A percentile compares a stretch with the other conserved stretches of the same genome.
These are phyloP conservation scores for Microtus montanus DNA, from an alignment of 2,113 vertebrate genomes.

Conservation along the genomic window DNA sequence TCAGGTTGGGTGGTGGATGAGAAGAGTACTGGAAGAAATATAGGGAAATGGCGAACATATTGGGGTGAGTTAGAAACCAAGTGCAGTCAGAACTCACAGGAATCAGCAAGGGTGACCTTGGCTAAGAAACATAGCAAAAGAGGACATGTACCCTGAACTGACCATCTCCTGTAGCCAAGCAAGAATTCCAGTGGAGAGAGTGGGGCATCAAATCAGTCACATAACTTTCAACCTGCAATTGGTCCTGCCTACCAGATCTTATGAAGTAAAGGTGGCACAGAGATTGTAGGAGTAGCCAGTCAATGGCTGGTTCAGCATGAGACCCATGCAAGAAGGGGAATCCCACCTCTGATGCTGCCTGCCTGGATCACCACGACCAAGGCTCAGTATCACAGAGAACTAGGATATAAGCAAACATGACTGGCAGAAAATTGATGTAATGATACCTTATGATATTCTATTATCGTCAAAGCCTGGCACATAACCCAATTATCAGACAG, in stretches of 20 bases:
- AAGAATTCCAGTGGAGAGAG: background rate
- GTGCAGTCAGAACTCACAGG: background rate
- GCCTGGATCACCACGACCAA: background rate
- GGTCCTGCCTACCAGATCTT: background rate
- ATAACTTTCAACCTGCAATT: background rate
- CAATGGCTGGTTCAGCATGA: background rate
- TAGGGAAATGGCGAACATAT: background rate
- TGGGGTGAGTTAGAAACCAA: background rate
- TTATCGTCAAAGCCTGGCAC: background rate
- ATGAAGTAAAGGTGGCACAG: background rate
- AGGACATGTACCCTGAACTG: background rate
- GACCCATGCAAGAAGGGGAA: accelerated
- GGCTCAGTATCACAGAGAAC: background rate
- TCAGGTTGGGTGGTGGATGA: background rate
- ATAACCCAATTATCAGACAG: background rate
- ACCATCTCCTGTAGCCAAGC: background rate
- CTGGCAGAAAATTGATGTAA: background rate
- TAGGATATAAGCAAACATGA: background rate
- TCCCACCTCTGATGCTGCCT: background rate
- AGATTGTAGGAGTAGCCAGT: background rate
- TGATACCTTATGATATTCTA: background rate
- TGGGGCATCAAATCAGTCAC: background rate
- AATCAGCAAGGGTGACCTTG: background rate
- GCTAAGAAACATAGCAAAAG: background rate
- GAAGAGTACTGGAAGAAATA: background rate